These are phyloP conservation scores for Esox masquinongy DNA, from an alignment of 2,797 vertebrate genomes.

Conservation along the genomic window DNA sequence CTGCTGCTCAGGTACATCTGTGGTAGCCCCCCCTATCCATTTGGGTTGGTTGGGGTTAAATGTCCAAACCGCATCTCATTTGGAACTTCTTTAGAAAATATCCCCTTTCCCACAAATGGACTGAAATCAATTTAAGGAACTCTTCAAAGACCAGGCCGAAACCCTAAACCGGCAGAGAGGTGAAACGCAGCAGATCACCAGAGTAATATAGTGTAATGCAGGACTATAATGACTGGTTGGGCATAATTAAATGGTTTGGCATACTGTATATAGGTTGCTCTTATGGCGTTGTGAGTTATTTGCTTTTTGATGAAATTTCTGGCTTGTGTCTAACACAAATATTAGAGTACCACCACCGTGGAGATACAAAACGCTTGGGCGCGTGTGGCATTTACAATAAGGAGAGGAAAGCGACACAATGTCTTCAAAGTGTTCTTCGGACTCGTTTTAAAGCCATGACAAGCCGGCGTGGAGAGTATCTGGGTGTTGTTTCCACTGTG, in stretches of 20 bases:
- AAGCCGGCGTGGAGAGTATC: too few species aligned
- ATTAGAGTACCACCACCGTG: neutral
- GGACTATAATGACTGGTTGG: slow-evolving; percentile 1
- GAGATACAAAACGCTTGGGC: neutral
- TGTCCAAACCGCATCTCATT: too few species aligned
- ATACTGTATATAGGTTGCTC: neutral
- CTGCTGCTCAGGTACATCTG: too few species aligned
- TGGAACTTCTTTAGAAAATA: too few species aligned
- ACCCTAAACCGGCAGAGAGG: neutral
- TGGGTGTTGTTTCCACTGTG: slow-evolving; percentile 70
- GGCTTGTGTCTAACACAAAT: neutral
- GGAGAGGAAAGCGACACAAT: neutral
- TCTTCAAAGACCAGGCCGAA: neutral
- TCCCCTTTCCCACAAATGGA: too few species aligned
- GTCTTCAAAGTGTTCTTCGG: too few species aligned
- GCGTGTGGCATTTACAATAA: neutral
- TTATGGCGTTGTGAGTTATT: neutral
- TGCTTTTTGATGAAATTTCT: neutral
- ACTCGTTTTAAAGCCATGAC: too few species aligned
- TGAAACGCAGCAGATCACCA: neutral
- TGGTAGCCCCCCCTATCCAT: too few species aligned
- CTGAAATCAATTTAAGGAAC: neutral
- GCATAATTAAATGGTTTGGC: neutral
- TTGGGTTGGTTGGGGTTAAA: too few species aligned
- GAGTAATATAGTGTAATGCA: neutral